These are phyloP conservation scores for Pelecanoides urinatrix DNA, from an alignment of 2,113 vertebrate species.

Conservation along the genomic window DNA sequence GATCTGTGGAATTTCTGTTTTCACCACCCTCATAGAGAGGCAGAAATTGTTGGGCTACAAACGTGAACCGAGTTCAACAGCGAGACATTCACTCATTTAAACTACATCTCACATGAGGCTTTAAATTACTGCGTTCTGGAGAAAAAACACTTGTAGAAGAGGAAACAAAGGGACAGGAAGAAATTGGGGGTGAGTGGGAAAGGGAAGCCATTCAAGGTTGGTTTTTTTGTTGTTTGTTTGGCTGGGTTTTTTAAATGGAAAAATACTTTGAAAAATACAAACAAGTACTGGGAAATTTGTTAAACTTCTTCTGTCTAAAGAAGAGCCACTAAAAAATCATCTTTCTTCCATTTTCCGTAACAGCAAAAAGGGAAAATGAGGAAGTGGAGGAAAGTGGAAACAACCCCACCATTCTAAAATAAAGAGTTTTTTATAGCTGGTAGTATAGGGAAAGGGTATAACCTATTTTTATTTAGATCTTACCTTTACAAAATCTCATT, in stretches of 20 bases:
- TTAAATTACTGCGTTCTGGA: background rate
- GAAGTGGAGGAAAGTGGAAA: background rate
- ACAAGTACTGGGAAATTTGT: background rate
- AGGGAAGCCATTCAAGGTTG: background rate
- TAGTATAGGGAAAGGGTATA: background rate
- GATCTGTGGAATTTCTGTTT: background rate
- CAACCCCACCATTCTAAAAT: background rate
- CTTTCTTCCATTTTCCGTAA: background rate
- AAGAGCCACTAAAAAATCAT: background rate
- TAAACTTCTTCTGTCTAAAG: background rate
- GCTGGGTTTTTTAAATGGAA: background rate
- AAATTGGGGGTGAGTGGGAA: fast-evolving
- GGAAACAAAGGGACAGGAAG: background rate
- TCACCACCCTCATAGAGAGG: background rate
- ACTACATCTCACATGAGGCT: background rate
- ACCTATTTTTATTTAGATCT: background rate
- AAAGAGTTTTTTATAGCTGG: background rate
- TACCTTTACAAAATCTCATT: background rate
- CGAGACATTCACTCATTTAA: background rate
- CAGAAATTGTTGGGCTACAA: background rate
- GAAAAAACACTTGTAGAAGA: background rate
- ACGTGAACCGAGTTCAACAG: background rate
- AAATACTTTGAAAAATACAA: background rate
- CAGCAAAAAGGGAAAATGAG: background rate
- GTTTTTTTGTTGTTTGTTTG: background rate